A percentile compares a stretch with the other conserved stretches of the same genome.
Evolutionary conservation across 2,888 invertebrate genomes (phyloP).

Genomic region (Proisotoma minuta): DNA sequence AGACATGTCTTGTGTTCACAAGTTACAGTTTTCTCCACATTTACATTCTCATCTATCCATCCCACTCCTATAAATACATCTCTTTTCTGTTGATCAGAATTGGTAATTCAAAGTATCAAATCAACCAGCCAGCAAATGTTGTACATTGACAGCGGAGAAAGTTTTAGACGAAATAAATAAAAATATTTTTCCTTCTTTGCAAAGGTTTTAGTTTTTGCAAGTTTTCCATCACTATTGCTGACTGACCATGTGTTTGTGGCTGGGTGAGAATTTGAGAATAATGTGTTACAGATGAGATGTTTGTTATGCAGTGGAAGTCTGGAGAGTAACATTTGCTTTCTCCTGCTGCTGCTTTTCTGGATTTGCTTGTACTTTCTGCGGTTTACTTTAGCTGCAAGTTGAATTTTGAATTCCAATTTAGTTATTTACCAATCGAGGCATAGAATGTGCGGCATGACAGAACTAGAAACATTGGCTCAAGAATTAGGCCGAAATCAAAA

Average conservation of each 20-base stretch:
- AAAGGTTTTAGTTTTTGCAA: too few species aligned
- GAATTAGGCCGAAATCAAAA: not conserved
- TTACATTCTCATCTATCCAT: slow-evolving; percentile 13
- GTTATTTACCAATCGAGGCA: not conserved
- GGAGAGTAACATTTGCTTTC: slow-evolving; percentile 11
- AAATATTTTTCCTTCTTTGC: too few species aligned
- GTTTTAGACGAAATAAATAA: too few species aligned
- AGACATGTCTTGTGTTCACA: not conserved
- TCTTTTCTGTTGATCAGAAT: too few species aligned
- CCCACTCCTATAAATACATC: too few species aligned
- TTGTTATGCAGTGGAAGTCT: slow-evolving; percentile 29
- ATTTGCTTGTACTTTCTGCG: not conserved
- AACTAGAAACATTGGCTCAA: not conserved
- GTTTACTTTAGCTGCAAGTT: not conserved
- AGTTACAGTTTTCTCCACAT: not conserved
- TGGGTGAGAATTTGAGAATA: slow-evolving; percentile 11
- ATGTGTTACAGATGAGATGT: slow-evolving; percentile 36
- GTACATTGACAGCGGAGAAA: too few species aligned
- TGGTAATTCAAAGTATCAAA: too few species aligned
- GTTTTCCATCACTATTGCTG: not conserved
- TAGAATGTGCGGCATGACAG: not conserved
- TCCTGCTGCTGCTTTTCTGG: not conserved
- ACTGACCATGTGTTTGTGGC: not conserved
- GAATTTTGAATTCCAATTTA: not conserved
- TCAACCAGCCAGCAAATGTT: too few species aligned